Conservation (phyloP, 1,140 invertebrate species). For the Drosophila equinoxialis region DNA sequence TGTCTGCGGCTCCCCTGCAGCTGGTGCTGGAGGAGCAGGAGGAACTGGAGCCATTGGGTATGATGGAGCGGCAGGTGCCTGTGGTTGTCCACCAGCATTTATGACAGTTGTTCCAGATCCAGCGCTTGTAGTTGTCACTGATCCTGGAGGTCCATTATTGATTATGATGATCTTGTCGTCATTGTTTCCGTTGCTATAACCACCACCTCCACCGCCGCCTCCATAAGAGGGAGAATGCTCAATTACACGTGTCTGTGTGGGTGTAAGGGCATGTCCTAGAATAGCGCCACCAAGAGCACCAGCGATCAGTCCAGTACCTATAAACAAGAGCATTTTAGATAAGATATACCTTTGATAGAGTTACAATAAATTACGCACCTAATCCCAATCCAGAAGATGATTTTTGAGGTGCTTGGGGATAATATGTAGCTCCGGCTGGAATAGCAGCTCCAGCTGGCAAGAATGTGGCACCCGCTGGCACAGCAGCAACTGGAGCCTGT, state of each 20-base stretch:
- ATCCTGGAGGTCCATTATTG: constrained; percentile 77
- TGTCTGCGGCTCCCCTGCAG: constrained; percentile 43
- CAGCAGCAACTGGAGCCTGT: constrained; percentile 46
- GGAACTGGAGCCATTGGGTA: constrained; percentile 69
- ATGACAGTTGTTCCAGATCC: constrained; percentile 73
- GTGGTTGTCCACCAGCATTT: constrained; percentile 55
- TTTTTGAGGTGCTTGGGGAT: constrained; percentile 65
- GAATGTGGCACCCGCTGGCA: constrained; percentile 68
- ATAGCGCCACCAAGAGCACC: constrained; percentile 75
- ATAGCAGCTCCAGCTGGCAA: constrained; percentile 65
- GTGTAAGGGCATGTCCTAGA: constrained; percentile 70
- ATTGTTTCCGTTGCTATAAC: constrained; percentile 30
- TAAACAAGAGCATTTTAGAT: not conserved
- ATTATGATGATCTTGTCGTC: constrained; percentile 80
- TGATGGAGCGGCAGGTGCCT: constrained; percentile 45
- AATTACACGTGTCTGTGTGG: constrained; percentile 66
- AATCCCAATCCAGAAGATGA: constrained; percentile 69
- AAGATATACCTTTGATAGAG: not conserved
- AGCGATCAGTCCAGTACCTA: constrained; percentile 74
- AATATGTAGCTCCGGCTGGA: constrained; percentile 70
- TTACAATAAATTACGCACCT: constrained; percentile 41
- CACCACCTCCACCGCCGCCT: constrained; percentile 41
- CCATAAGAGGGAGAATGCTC: constrained; percentile 46
- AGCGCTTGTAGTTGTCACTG: constrained; percentile 66
- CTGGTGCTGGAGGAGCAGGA: constrained; percentile 32